phyloP scores from a whole-genome alignment of 2,797 vertebrate genomes.

The Gadopsis bispinosus region DNA sequence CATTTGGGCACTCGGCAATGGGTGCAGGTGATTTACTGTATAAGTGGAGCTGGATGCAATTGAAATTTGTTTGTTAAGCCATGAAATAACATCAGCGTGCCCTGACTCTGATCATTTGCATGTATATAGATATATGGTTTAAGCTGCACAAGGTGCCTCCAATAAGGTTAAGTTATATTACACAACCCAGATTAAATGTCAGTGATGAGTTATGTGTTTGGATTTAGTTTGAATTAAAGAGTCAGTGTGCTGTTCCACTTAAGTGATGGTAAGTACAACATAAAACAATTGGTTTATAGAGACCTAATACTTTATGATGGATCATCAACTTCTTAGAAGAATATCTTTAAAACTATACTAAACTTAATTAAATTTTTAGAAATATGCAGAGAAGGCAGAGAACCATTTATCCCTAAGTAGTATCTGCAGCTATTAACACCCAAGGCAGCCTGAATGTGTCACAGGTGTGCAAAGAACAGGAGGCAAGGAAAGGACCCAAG shows the following conservation, averaged over 20 bases:
- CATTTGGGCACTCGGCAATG: constrained; percentile 37
- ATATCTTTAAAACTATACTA: background rate
- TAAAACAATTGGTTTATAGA: background rate
- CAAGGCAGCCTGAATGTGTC: background rate
- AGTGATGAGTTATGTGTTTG: background rate
- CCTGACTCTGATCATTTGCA: constrained; percentile 64
- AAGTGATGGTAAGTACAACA: background rate
- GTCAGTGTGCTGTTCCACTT: constrained; percentile 4
- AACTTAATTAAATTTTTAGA: background rate
- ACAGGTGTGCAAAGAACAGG: too few species aligned
- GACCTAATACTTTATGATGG: background rate
- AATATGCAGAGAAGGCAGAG: background rate
- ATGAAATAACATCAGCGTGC: constrained; percentile 49
- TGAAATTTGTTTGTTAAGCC: constrained; percentile 61
- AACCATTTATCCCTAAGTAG: too few species aligned
- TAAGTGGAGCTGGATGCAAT: constrained; percentile 39
- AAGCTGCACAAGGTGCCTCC: constrained; percentile 5
- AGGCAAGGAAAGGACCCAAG: too few species aligned
- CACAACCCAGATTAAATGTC: constrained; percentile 30
- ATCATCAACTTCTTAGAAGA: background rate
- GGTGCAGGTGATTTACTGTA: constrained; percentile 60
- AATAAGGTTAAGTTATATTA: constrained; percentile 16
- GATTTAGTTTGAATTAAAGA: background rate
- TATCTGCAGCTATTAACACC: constrained; percentile 4
- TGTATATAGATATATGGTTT: constrained; percentile 51